phyloP scores from a whole-genome alignment of 35 echinoderm and acorn worm species.

The Nesometra sesokonis region DNA sequence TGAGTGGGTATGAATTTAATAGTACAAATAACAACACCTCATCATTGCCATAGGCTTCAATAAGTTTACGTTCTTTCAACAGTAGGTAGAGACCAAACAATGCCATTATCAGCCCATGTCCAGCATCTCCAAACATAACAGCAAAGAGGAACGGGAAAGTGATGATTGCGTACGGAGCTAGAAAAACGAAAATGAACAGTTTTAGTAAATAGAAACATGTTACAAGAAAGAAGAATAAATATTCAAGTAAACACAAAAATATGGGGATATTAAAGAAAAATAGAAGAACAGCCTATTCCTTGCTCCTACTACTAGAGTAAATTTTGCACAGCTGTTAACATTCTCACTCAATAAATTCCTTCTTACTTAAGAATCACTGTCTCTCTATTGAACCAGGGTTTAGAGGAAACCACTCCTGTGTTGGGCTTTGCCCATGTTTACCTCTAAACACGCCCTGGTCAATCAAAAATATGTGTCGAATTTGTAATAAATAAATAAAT shows the following conservation, averaged over 20 bases:
- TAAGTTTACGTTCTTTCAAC: constrained; percentile 55
- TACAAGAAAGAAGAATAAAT: not conserved
- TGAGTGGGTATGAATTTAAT: too few species aligned
- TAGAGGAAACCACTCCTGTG: too few species aligned
- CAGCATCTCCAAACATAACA: constrained; percentile 93
- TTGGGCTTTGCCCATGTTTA: too few species aligned
- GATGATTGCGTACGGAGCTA: constrained; percentile 94
- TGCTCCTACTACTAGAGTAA: too few species aligned
- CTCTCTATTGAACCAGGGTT: too few species aligned
- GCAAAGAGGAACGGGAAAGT: constrained; percentile 95
- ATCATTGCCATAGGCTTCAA: constrained; percentile 36
- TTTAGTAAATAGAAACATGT: not conserved
- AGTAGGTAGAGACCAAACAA: constrained; percentile 73
- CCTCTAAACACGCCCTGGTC: too few species aligned
- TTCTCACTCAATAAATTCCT: too few species aligned
- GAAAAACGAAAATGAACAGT: constrained; percentile 19
- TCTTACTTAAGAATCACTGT: too few species aligned
- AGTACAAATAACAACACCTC: constrained; percentile 36
- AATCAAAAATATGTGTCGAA: too few species aligned
- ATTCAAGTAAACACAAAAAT: not conserved
- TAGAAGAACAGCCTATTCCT: too few species aligned
- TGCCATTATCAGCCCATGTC: constrained; percentile 86
- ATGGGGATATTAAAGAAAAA: not conserved
- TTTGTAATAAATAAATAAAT: too few species aligned
- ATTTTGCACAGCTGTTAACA: too few species aligned